These are phyloP conservation scores for Gadopsis marmoratus DNA, from an alignment of 2,797 vertebrate species.

Conservation along the genomic window DNA sequence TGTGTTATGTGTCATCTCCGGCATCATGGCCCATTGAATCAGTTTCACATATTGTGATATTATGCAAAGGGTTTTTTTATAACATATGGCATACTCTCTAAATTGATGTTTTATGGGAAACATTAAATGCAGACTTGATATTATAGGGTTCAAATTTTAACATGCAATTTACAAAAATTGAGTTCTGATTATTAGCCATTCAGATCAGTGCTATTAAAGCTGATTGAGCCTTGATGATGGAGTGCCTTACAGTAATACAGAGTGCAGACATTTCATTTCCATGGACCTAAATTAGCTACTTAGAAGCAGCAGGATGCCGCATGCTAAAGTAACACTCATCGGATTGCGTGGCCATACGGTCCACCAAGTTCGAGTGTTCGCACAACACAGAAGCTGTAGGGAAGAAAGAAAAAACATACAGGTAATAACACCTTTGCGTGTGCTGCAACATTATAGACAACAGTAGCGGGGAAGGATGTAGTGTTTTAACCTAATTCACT, in stretches of 20 bases:
- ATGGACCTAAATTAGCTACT: conserved; percentile 47
- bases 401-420: conserved; percentile 8
- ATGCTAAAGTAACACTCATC: conserved; percentile 48
- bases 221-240: conserved; percentile 41
- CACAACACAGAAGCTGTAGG: conserved; percentile 37
- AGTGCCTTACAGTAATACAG: conserved; percentile 43
- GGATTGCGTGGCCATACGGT: conserved; percentile 41
- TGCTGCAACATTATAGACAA: background rate
- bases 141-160: conserved; percentile 8
- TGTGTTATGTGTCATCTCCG: conserved; percentile 20
- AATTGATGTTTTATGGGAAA: background rate
- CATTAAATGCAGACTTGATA: conserved; percentile 9
- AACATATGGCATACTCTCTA: background rate
- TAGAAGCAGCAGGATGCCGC: conserved; percentile 32
- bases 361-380: conserved; percentile 42
- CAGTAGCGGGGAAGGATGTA: background rate
- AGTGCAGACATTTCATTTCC: conserved; percentile 50
- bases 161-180: conserved; percentile 31
- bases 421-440: conserved; percentile 1
- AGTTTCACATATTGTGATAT: background rate
- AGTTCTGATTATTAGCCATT: conserved; percentile 35
- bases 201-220: conserved; percentile 36
- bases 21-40: conserved; percentile 28
- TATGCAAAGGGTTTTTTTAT: background rate
- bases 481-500: background rate